Conservation (phyloP, 2,797 vertebrate species). For the Hypotaenidia okinawae region DNA sequence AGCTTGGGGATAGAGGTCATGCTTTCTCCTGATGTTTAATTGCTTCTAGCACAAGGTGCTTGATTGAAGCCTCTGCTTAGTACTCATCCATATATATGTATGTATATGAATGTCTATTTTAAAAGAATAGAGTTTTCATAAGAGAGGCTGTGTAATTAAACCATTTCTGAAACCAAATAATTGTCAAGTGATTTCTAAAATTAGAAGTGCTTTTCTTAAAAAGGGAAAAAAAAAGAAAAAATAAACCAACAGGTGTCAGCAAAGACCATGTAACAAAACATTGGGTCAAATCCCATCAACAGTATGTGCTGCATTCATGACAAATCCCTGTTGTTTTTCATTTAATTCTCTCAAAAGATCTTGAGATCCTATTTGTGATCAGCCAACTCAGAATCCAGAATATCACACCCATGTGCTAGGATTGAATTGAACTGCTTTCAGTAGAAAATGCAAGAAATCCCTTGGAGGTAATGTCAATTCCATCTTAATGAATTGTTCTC, state of each 20-base stretch:
- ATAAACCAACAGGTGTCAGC: constrained; percentile 65
- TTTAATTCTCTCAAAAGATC: constrained; percentile 25
- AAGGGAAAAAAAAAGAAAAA: neutral
- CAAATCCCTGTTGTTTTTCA: constrained; percentile 18
- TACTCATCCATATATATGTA: neutral
- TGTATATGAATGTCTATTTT: neutral
- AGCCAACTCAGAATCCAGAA: neutral
- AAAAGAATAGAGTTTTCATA: neutral
- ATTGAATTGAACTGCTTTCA: constrained; percentile 33
- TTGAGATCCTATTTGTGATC: constrained; percentile 31
- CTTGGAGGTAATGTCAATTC: constrained; percentile 9
- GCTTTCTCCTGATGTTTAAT: neutral
- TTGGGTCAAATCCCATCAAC: constrained; percentile 27
- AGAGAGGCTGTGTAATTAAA: neutral
- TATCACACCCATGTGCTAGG: neutral
- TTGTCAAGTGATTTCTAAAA: neutral
- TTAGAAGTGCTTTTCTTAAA: neutral
- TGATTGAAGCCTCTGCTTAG: neutral
- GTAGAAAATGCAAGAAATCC: neutral
- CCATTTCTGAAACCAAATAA: neutral
- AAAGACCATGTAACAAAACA: constrained; percentile 49
- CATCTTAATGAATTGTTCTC: constrained; percentile 34
- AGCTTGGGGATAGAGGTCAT: neutral
- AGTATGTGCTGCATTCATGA: neutral
- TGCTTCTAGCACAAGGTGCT: neutral